A percentile compares a stretch with the other conserved stretches of the same genome.
phyloP scores from a whole-genome alignment of 1,140 invertebrate species.

The Chrysoperla carnea region DNA sequence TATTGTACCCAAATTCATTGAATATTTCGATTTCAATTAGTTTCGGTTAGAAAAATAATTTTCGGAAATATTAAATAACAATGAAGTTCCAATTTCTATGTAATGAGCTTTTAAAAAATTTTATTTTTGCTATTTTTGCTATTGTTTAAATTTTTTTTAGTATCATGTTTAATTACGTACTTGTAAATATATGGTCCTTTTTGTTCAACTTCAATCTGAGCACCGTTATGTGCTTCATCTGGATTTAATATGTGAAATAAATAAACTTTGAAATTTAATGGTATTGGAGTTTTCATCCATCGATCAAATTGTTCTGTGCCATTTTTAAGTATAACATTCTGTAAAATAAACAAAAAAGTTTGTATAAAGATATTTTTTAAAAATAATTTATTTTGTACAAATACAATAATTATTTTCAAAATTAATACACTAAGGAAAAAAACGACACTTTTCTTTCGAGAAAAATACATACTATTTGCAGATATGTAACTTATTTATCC shows the following conservation, averaged over 20 bases:
- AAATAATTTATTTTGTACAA: not conserved
- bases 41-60: not conserved
- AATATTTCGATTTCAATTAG: conserved; percentile 1
- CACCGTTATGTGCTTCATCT: conserved; percentile 35
- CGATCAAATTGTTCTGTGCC: conserved; percentile 28
- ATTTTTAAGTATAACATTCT: conserved; percentile 26
- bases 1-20: too few relatives aligned
- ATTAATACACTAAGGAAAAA: not conserved
- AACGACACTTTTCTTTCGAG: not conserved
- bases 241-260: conserved; percentile 54
- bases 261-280: conserved; percentile 38
- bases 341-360: conserved; percentile 4
- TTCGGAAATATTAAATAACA: not conserved
- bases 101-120: not conserved
- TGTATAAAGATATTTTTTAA: not conserved
- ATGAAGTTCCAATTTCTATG: not conserved
- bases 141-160: not conserved
- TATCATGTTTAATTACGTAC: conserved; percentile 22
- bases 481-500: too few relatives aligned
- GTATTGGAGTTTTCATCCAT: conserved; percentile 31
- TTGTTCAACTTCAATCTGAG: conserved; percentile 30
- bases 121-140: not conserved
- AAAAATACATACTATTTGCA: not conserved
- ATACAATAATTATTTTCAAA: not conserved
- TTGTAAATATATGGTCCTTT: conserved; percentile 42